A percentile compares a stretch with the other conserved stretches of the same genome.
Evolutionary conservation across 2,113 vertebrate genomes (phyloP).

Genomic region (Dicerorhinus sumatrensis): DNA sequence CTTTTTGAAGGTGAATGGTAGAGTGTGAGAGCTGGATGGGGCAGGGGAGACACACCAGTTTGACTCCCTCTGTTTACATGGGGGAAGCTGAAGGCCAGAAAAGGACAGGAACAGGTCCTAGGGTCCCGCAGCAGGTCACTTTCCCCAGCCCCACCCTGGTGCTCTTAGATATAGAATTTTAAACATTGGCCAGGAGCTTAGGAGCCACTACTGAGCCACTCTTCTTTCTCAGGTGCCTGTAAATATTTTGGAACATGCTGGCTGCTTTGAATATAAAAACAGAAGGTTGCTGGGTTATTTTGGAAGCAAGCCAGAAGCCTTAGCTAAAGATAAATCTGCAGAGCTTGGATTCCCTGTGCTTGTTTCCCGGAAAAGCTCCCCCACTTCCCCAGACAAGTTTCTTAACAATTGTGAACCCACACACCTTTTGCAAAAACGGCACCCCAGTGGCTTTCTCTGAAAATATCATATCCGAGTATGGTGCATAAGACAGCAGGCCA

Average conservation of each 20-base stretch:
- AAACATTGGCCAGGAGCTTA: background rate
- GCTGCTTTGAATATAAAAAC: slow-evolving; percentile 3
- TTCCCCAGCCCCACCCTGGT: background rate
- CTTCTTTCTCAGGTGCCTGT: background rate
- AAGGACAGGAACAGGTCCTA: background rate
- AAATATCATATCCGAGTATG: background rate
- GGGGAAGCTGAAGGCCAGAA: background rate
- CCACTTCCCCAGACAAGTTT: background rate
- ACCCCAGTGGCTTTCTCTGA: background rate
- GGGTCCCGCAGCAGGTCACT: background rate
- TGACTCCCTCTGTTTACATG: background rate
- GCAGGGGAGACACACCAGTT: background rate
- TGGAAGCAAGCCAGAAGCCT: background rate
- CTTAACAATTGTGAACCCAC: background rate
- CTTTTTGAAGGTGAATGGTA: background rate
- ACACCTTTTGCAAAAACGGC: background rate
- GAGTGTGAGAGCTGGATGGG: background rate
- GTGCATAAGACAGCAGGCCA: background rate
- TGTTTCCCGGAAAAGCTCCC: background rate
- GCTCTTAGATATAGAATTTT: background rate
- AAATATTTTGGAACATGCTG: background rate
- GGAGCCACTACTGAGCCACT: background rate
- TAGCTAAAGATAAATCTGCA: background rate
- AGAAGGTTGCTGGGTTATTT: background rate
- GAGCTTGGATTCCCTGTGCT: background rate